Base-by-base conservation (phyloP, 2,113 vertebrate species). In the Sporophila hypoxantha region DNA sequence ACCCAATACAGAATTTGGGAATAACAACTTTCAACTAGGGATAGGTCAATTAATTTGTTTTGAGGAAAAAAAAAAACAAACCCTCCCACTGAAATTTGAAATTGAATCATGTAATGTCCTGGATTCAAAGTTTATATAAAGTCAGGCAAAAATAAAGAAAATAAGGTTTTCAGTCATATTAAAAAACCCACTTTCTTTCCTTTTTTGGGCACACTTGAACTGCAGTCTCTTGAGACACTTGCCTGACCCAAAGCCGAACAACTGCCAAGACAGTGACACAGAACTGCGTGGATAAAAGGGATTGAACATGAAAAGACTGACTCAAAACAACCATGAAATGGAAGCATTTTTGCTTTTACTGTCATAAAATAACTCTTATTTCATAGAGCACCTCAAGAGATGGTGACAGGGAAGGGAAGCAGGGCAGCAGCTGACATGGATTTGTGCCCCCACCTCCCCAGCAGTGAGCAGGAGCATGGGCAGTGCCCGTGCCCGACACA, bases 251-350 rank as follows among this genome's bases (percentile, higher is more conserved):
- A 85, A 91, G 74, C 74, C 69, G 65, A 95, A 62, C 77, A 91
- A 93, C 85, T 96, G 75, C 80, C 91, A 95, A 90, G 53, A 96
- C 2, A 95, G 65, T 90, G 89, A 93, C 96, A 95, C 46, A 53
- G 93, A 93, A 71, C 66, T 92, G 65, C 6, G 8, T 61, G 81
- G 93, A 95, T 93, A 85, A 95, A 95, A 95, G 69, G 61, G 71
- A 91, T 76, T 81, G 69, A 93, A 93, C 92, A 94, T 91, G 49
- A 95, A 91, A 95, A 91, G 78, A 91, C 62, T 86, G 88, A 94
- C 92, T 96, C 46, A 61, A 95, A 96, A 90, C 90, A 91, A 60
- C 61, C 68, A 83, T 83, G 75, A 93, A 96, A 94, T 94, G 23
- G 78, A 82, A 92, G 59, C 82, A 75, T 81, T 95, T 95, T 89